Evolutionary conservation across 1,140 invertebrate genomes (phyloP).

Genomic region (Psilanteris sp.): DNA sequence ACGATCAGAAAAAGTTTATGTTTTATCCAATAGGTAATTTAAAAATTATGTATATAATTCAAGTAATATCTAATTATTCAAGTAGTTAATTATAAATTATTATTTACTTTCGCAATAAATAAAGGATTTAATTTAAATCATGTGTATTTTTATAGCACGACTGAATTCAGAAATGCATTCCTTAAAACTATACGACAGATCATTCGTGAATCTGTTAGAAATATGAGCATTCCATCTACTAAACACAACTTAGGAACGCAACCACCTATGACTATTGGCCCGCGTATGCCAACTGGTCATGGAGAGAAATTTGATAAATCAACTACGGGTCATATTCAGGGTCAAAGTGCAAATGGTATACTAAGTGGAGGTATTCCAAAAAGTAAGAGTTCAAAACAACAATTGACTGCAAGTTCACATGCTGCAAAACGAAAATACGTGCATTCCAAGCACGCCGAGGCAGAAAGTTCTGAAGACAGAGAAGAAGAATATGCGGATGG

Average conservation of each 20-base stretch:
- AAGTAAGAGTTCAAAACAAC: conserved; percentile 70
- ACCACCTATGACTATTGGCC: conserved; percentile 73
- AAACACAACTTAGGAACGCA: conserved; percentile 80
- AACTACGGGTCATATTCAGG: conserved; percentile 51
- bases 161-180: conserved; percentile 97
- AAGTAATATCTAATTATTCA: no score
- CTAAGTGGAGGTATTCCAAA: conserved; percentile 74
- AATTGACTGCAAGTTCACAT: conserved; percentile 86
- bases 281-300: conserved; percentile 74
- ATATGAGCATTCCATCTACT: conserved; percentile 94
- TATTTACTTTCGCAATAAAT: no score
- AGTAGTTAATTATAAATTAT: not conserved
- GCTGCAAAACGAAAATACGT: conserved; percentile 88
- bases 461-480: conserved; percentile 82
- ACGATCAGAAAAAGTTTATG: conserved; percentile 97
- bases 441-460: conserved; percentile 93
- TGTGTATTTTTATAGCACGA: conserved; percentile 87
- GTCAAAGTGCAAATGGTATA: conserved; percentile 70
- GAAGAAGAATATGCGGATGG: conserved; percentile 70
- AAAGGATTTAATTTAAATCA: no score
- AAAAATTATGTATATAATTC: no score
- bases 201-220: conserved; percentile 95
- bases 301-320: conserved; percentile 76
- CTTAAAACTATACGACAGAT: conserved; percentile 97
- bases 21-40: conserved; percentile 96